Percentiles rank a stretch among this genome's conserved stretches.
These are phyloP conservation scores for Danionella cerebrum DNA, from an alignment of 2,113 vertebrate species.

Conservation along the genomic window DNA sequence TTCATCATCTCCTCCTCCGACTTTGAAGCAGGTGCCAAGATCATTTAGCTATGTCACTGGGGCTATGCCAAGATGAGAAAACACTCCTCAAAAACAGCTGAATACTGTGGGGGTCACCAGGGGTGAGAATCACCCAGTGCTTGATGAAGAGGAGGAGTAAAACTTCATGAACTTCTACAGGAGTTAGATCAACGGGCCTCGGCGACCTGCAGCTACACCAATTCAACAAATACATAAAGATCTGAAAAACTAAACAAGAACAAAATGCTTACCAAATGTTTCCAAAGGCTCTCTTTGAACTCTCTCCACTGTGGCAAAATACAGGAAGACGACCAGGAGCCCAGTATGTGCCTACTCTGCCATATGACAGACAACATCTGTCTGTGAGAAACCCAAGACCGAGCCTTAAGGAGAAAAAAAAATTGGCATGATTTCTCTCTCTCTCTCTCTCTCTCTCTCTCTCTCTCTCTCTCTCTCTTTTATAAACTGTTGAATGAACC, in stretches of 20 bases:
- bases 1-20: constrained; percentile 32
- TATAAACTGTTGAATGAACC: constrained; percentile 54
- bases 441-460: constrained; percentile 49
- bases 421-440: constrained; percentile 55
- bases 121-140: constrained; percentile 3
- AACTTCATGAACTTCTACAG: not conserved
- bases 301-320: constrained; percentile 43
- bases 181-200: constrained; percentile 21
- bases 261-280: constrained; percentile 36
- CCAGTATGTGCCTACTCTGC: constrained; percentile 63
- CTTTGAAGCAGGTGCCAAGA: constrained; percentile 70
- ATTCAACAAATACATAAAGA: not conserved
- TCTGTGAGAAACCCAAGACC: constrained; percentile 70
- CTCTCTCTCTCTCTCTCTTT: constrained; percentile 50
- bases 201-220: not conserved
- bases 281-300: constrained; percentile 35
- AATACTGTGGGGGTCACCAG: constrained; percentile 38
- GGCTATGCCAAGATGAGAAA: constrained; percentile 52
- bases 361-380: constrained; percentile 79
- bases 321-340: too few relatives aligned
- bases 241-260: not conserved
- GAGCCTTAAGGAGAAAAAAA: constrained; percentile 59
- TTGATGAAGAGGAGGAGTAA: not conserved
- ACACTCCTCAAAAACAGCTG: constrained; percentile 36
- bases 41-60: constrained; percentile 51